A percentile compares a stretch with the other conserved stretches of the same genome.
Conservation (phyloP, 1,140 invertebrate genomes). For the Cotesia chilonis region DNA sequence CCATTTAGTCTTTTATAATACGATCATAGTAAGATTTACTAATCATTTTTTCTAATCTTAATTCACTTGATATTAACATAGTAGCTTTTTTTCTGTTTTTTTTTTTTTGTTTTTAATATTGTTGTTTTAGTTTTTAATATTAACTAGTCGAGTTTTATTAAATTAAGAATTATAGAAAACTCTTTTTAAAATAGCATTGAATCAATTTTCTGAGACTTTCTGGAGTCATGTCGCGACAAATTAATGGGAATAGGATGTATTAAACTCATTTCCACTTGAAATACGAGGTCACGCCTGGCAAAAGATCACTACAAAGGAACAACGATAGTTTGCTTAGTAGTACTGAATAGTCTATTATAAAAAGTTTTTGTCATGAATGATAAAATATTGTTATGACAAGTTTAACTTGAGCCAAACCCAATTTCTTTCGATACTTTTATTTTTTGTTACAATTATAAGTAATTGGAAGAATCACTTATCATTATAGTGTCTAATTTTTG, state of each 20-base stretch:
- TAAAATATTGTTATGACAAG: conserved; percentile 19
- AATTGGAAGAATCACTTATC: no score
- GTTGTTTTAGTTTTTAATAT: no score
- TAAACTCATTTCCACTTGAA: conserved; percentile 2
- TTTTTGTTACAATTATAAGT: neutral
- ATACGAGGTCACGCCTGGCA: conserved; percentile 8
- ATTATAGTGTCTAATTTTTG: no score
- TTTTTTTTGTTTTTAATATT: no score
- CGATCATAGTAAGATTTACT: conserved; percentile 17
- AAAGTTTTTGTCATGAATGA: conserved; percentile 20
- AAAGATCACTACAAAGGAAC: conserved; percentile 18
- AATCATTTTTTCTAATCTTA: conserved; percentile 15
- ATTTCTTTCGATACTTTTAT: neutral
- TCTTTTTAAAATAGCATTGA: neutral
- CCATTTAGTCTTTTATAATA: conserved; percentile 25
- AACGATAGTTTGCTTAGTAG: neutral
- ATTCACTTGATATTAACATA: neutral
- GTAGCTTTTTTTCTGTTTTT: conserved; percentile 1
- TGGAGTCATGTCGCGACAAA: conserved; percentile 21
- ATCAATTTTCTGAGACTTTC: conserved; percentile 14
- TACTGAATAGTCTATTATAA: conserved; percentile 1
- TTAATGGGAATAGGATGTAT: neutral
- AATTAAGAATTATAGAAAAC: no score
- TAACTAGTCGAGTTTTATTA: no score
- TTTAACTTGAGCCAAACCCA: conserved; percentile 11